phyloP scores from a whole-genome alignment of 2,113 vertebrate genomes.

The Andinoacara biseriatus region DNA sequence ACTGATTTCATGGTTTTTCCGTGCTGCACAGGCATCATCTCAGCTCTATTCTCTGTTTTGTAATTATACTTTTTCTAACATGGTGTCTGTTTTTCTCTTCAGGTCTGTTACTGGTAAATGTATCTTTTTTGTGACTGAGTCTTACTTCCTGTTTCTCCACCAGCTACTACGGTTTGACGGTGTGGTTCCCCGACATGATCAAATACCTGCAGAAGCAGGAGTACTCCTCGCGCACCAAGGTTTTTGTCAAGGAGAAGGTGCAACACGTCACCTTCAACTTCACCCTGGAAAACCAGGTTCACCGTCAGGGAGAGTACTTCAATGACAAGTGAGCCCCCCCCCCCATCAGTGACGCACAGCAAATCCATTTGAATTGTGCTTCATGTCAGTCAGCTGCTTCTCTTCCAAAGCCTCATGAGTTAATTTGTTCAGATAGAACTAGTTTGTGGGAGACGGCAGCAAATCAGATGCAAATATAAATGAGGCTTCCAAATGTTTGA shows the following conservation, averaged over 20 bases:
- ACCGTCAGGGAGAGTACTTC: slow-evolving; percentile 93
- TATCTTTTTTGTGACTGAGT: background rate
- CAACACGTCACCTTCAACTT: slow-evolving; percentile 97
- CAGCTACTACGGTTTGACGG: slow-evolving; percentile 96
- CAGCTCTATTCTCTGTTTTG: background rate
- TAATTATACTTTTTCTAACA: background rate
- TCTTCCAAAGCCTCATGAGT: background rate
- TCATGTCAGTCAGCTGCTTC: background rate
- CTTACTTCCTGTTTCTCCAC: rapidly evolving
- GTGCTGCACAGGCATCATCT: background rate
- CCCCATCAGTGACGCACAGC: background rate
- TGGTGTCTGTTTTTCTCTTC: background rate
- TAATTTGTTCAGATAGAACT: background rate
- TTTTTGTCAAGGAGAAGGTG: slow-evolving; percentile 90
- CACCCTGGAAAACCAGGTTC: slow-evolving; percentile 97
- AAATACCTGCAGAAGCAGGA: slow-evolving; percentile 95
- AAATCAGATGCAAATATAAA: slow-evolving; percentile 4
- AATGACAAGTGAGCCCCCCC: slow-evolving; percentile 89
- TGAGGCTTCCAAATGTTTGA: background rate
- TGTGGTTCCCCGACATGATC: slow-evolving; percentile 99
- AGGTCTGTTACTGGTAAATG: background rate
- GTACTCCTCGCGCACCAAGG: slow-evolving; percentile 89
- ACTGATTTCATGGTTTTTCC: background rate
- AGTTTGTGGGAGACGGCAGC: background rate
- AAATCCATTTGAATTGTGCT: background rate